These are phyloP conservation scores for Chinchilla lanigera DNA, from an alignment of 2,113 vertebrate genomes.

Conservation along the genomic window DNA sequence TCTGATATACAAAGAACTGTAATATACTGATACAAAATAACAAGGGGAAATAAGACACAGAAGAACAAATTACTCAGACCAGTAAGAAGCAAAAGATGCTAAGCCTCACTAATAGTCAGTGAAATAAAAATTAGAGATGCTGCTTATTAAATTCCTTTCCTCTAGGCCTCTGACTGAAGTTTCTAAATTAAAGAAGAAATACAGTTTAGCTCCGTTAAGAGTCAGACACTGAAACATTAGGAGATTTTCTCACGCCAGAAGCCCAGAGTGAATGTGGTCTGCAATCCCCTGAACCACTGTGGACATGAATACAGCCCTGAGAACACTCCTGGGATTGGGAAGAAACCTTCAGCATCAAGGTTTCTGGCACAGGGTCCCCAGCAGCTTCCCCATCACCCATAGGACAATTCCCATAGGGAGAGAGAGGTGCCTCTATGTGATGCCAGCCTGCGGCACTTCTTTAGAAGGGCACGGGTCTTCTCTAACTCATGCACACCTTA, in stretches of 20 bases:
- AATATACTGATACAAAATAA: background rate
- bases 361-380: background rate
- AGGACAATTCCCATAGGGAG: background rate
- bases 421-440: background rate
- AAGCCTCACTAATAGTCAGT: background rate
- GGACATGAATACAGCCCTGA: background rate
- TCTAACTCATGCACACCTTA: accelerated
- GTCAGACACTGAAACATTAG: background rate
- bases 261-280: background rate
- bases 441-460: background rate
- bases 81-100: slow-evolving; percentile 11
- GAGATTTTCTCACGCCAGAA: background rate
- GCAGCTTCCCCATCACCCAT: background rate
- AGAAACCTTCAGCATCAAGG: background rate
- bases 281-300: background rate
- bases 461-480: background rate
- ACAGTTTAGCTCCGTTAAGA: background rate
- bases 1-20: background rate
- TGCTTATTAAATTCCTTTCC: background rate
- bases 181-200: slow-evolving; percentile 29
- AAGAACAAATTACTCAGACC: background rate
- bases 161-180: background rate
- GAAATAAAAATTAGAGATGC: slow-evolving; percentile 47
- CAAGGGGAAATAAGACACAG: background rate
- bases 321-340: background rate